Conservation (phyloP, 1,140 invertebrate genomes). For the Agrypnia vestita region DNA sequence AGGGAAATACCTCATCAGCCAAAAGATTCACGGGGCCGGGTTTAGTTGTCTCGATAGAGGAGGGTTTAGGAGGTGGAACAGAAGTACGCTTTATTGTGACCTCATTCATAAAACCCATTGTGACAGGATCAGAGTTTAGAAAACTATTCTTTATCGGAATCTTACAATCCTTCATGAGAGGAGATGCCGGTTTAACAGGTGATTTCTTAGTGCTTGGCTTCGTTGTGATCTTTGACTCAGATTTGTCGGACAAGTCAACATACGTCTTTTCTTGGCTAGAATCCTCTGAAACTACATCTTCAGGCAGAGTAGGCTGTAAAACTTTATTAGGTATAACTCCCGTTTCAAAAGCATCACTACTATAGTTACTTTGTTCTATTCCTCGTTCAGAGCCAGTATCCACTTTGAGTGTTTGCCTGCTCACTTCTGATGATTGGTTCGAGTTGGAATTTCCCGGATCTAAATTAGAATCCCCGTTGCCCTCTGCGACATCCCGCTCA, state of each 20-base stretch:
- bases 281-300: constrained; percentile 56
- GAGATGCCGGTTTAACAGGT: neutral
- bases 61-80: constrained; percentile 5
- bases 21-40: constrained; percentile 65
- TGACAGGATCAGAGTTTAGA: neutral
- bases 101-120: constrained; percentile 49
- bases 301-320: constrained; percentile 44
- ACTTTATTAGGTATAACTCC: constrained; percentile 14
- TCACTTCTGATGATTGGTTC: neutral
- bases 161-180: constrained; percentile 49
- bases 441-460: neutral
- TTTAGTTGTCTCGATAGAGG: constrained; percentile 2
- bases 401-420: neutral
- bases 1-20: constrained; percentile 68
- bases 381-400: constrained; percentile 1
- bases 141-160: constrained; percentile 54
- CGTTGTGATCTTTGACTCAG: constrained; percentile 59
- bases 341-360: constrained; percentile 43
- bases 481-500: no score
- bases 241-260: constrained; percentile 59
- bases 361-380: constrained; percentile 24
- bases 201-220: constrained; percentile 51
- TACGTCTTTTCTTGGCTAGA: constrained; percentile 60
- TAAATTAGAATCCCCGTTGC: neutral
- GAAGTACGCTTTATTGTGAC: constrained; percentile 56